phyloP scores from a whole-genome alignment of 2,113 vertebrate species.

The Ondatra zibethicus region DNA sequence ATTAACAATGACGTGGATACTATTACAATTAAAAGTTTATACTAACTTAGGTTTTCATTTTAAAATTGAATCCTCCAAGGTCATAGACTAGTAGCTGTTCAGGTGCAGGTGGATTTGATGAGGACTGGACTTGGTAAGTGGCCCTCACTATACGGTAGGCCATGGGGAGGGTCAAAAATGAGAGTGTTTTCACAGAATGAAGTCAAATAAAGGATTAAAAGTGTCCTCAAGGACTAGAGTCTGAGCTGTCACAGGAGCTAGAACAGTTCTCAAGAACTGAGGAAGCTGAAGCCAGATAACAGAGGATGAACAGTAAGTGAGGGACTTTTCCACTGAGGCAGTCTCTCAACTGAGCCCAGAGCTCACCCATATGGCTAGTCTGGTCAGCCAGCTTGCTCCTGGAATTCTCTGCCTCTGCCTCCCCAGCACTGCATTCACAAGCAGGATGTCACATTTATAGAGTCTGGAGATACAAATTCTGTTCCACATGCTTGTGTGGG shows the following conservation, averaged over 20 bases:
- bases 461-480: neutral
- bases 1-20: neutral
- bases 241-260: neutral
- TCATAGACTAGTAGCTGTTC: neutral
- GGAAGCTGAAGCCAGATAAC: neutral
- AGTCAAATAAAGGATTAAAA: neutral
- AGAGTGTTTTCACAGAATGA: neutral
- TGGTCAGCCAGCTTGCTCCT: no score
- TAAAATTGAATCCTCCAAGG: neutral
- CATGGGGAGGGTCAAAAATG: neutral
- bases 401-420: neutral
- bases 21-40: neutral
- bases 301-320: neutral
- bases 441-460: neutral
- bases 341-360: neutral
- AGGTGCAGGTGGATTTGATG: neutral
- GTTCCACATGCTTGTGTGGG: neutral
- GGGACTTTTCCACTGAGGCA: neutral
- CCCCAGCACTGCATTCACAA: neutral
- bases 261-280: neutral
- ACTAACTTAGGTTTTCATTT: neutral
- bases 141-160: neutral
- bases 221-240: neutral
- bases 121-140: neutral
- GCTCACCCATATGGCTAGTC: neutral